Conservation (phyloP, 2,113 vertebrate species). For the Mellivora capensis region DNA sequence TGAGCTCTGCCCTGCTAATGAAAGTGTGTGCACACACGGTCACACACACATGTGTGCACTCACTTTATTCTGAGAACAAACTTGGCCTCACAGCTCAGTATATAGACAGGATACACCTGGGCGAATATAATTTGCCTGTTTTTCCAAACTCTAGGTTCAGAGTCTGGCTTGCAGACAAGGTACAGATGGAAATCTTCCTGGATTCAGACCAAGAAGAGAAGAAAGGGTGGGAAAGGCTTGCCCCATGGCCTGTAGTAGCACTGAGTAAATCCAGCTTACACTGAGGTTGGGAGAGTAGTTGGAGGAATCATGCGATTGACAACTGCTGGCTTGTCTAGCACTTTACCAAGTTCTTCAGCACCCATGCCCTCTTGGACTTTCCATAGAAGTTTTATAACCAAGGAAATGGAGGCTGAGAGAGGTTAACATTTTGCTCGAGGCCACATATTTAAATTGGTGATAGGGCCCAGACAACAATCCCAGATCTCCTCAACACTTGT, state of each 20-base stretch:
- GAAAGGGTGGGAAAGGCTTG: slow-evolving; percentile 22
- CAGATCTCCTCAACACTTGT: not conserved
- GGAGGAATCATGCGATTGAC: not conserved
- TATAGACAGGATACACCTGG: slow-evolving; percentile 75
- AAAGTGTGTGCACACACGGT: not conserved
- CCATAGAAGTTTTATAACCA: not conserved
- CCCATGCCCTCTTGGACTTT: not conserved
- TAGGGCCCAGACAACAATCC: not conserved
- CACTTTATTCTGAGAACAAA: slow-evolving; percentile 60
- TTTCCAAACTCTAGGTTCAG: slow-evolving; percentile 58
- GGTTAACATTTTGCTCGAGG: not conserved
- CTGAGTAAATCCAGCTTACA: not conserved
- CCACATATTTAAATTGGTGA: not conserved
- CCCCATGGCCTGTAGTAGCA: not conserved
- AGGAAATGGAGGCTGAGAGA: not conserved
- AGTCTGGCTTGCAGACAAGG: slow-evolving; percentile 65
- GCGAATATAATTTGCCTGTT: slow-evolving; percentile 59
- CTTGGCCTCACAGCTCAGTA: slow-evolving; percentile 51
- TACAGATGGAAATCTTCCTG: slow-evolving; percentile 68
- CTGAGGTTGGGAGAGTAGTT: not conserved
- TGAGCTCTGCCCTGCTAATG: slow-evolving; percentile 7
- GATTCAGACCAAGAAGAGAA: slow-evolving; percentile 46
- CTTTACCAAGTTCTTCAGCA: not conserved
- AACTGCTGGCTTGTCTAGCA: not conserved
- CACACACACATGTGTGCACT: not conserved